These are phyloP conservation scores for Sebastes goodei DNA, from an alignment of 2,797 vertebrate genomes.

Conservation along the genomic window DNA sequence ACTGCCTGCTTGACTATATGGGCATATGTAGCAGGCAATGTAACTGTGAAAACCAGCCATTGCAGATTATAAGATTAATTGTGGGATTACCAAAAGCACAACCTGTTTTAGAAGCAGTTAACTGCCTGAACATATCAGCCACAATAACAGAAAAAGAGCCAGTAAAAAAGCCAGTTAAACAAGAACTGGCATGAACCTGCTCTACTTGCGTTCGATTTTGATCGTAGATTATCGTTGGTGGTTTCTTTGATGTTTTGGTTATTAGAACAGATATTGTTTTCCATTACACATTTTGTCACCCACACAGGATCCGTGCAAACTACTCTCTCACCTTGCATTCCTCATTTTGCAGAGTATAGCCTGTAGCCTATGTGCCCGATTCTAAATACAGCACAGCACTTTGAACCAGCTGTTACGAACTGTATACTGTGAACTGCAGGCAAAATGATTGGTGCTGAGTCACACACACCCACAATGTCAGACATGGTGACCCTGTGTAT, in stretches of 20 bases:
- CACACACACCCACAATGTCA: neutral
- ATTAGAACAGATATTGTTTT: neutral
- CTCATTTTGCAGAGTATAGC: neutral
- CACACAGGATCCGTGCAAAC: neutral
- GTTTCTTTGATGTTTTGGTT: neutral
- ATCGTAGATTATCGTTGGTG: neutral
- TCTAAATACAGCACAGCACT: constrained; percentile 18
- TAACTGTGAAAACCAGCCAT: neutral
- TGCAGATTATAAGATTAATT: neutral
- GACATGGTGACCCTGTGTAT: neutral
- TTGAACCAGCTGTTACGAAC: neutral
- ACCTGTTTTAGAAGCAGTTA: neutral
- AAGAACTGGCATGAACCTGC: neutral
- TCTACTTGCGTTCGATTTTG: neutral
- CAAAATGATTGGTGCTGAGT: neutral
- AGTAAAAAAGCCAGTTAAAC: neutral
- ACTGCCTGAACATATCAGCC: neutral
- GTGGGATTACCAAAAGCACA: neutral
- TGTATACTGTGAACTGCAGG: neutral
- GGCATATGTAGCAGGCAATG: neutral
- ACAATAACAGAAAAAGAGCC: neutral
- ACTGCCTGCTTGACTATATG: neutral
- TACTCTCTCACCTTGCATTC: neutral
- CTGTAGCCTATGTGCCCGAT: neutral
- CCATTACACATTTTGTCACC: neutral